Evolutionary conservation across 2,888 invertebrate species (phyloP).

Genomic region (Drosophila birchii): DNA sequence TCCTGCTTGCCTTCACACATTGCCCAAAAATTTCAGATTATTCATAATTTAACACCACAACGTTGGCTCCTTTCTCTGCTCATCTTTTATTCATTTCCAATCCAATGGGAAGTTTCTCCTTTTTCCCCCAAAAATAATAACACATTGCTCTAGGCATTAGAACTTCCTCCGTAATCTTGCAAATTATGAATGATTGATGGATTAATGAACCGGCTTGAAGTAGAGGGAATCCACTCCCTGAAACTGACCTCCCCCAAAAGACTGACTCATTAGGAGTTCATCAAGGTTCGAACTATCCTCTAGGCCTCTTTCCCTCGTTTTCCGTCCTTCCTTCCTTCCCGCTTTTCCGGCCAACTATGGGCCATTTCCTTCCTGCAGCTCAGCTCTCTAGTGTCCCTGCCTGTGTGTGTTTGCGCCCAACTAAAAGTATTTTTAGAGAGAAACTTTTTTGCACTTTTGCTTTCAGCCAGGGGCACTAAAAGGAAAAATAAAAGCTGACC

Average conservation of each 20-base stretch:
- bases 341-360: slow-evolving; percentile 30
- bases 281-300: slow-evolving; percentile 18
- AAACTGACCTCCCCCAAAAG: slow-evolving; percentile 2
- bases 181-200: slow-evolving; percentile 35
- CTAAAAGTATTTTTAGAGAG: slow-evolving; percentile 58
- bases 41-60: not conserved
- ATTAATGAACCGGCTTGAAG: slow-evolving; percentile 9
- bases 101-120: not conserved
- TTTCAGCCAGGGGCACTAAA: slow-evolving; percentile 44
- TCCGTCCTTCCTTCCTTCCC: slow-evolving; percentile 9
- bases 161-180: slow-evolving; percentile 2
- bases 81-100: slow-evolving; percentile 17
- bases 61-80: not conserved
- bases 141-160: slow-evolving; percentile 2
- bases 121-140: not conserved
- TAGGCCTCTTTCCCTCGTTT: not conserved
- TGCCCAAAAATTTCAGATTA: not conserved
- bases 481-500: slow-evolving; percentile 19
- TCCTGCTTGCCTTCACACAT: not conserved
- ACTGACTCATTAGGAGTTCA: slow-evolving; percentile 29
- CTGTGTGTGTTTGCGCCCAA: slow-evolving; percentile 10
- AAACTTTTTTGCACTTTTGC: slow-evolving; percentile 59
- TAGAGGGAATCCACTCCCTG: not conserved
- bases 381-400: not conserved
- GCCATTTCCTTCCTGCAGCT: slow-evolving; percentile 41